Evolutionary conservation across 2,113 vertebrate species (phyloP).

Genomic region (Patagioenas fasciata): DNA sequence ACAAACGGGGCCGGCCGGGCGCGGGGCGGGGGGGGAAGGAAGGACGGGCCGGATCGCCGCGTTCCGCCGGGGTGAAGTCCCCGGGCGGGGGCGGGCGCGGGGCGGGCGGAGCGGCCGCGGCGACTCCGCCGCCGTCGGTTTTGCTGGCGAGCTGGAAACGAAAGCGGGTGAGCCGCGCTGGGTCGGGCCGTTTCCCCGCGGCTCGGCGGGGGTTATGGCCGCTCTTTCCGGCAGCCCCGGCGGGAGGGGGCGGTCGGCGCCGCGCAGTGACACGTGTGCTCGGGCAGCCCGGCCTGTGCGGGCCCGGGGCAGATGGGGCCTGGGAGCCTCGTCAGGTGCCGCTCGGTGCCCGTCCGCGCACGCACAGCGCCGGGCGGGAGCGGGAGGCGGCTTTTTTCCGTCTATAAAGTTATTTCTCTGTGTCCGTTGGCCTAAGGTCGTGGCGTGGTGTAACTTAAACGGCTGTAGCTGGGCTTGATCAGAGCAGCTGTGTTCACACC

Average conservation of each 20-base stretch:
- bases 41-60: background rate
- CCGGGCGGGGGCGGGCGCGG: background rate
- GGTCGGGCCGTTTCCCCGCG: background rate
- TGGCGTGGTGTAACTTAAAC: no score
- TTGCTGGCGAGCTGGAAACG: background rate
- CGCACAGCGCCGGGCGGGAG: background rate
- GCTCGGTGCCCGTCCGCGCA: rapidly evolving
- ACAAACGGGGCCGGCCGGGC: background rate
- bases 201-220: background rate
- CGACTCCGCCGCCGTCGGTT: background rate
- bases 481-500: background rate
- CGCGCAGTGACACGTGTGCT: constrained; percentile 55
- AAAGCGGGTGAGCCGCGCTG: background rate
- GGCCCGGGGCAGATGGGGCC: background rate
- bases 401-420: background rate
- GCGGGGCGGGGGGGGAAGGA: background rate
- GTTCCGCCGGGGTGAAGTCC: background rate
- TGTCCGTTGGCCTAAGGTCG: background rate
- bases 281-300: background rate
- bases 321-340: background rate
- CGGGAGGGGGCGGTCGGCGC: constrained; percentile 27
- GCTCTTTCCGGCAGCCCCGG: constrained; percentile 28
- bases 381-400: background rate
- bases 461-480: background rate
- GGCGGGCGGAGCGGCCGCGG: background rate